Base-by-base conservation (phyloP, 2,797 vertebrate species). In the Onychomys leucogaster region DNA sequence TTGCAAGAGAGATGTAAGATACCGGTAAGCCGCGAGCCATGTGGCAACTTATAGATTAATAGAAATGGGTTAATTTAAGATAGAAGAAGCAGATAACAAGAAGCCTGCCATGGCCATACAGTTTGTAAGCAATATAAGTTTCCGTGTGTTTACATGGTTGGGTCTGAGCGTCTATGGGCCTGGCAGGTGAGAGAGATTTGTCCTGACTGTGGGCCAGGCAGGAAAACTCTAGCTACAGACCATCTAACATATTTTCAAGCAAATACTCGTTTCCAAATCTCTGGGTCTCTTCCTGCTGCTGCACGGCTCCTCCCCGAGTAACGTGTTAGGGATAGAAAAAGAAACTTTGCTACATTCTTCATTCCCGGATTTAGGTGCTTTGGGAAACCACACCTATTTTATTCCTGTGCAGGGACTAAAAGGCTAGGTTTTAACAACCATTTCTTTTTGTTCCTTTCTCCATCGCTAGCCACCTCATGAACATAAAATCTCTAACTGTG, bases 241-340 rank as follows among this genome's bases (percentile, higher is more conserved):
- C 17, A 91, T 55, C 16, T 82, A 63, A 43, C 34, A n/a, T 83
- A 65, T 81, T 80, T 81, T 93, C 55, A 41, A 73, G 65, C 93
- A 95, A 95, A 90, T 83, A 49, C 82, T 94, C 21, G 90, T 80
- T 90, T 93, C 3, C 52, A 73, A 93, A 86, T 91, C 61, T 21
- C 63, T 96, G 23, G 27, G 61, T 52, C 32, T 27, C 37, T 34
- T 41, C 86, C 52, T 13, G 7, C 29, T 86, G 34, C 80, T 75
- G 55, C 81, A 63, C 25, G 27, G 29, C 4, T 65, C n/a, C 91
- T 69, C 67, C 27, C 88, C 84, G 46, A 57, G 55, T 88, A 65
- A 63, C 3, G 6, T 67, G 25, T 2, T 49, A 16, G 27, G 55
- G 34, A 63, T 82, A 59, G 73, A 41, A 84, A 46, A 32, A 77